phyloP scores from a whole-genome alignment of 1,140 invertebrate species.

The Laodelphax striatellus region DNA sequence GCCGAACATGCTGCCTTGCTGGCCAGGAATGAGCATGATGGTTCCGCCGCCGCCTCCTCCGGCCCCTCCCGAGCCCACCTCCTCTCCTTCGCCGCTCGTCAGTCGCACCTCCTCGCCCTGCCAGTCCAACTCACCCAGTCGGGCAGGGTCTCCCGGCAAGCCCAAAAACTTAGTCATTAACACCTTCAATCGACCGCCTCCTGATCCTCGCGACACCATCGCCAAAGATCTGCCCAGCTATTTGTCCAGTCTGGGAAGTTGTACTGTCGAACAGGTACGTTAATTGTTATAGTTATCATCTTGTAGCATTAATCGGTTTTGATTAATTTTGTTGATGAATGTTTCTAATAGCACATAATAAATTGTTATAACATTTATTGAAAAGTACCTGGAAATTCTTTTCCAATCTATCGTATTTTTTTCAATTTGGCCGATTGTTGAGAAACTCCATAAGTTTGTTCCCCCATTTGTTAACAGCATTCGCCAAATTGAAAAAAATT shows the following conservation, averaged over 20 bases:
- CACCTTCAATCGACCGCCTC: constrained; percentile 1
- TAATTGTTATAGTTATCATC: too few relatives aligned
- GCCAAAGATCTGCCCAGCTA: constrained; percentile 38
- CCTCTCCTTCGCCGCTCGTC: constrained; percentile 35
- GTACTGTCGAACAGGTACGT: constrained; percentile 5
- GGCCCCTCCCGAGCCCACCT: constrained; percentile 21
- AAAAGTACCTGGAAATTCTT: too few relatives aligned
- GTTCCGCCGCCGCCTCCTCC: constrained; percentile 16
- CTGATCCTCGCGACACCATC: constrained; percentile 30
- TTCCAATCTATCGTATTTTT: too few relatives aligned
- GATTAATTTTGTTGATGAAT: neutral
- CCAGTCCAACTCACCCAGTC: constrained; percentile 33
- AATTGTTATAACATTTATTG: too few relatives aligned
- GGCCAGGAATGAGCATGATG: constrained; percentile 28
- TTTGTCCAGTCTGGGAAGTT: constrained; percentile 27
- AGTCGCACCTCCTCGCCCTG: constrained; percentile 38
- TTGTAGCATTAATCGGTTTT: neutral
- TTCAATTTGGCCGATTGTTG: too few relatives aligned
- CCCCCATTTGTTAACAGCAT: too few relatives aligned
- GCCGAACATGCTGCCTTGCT: neutral
- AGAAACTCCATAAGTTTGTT: too few relatives aligned
- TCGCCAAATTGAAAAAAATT: too few relatives aligned
- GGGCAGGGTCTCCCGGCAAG: constrained; percentile 32
- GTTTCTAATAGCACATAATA: too few relatives aligned
- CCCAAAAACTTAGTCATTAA: constrained; percentile 16